These are phyloP conservation scores for Anguilla marmorata DNA, from an alignment of 2,797 vertebrate genomes.

Conservation along the genomic window DNA sequence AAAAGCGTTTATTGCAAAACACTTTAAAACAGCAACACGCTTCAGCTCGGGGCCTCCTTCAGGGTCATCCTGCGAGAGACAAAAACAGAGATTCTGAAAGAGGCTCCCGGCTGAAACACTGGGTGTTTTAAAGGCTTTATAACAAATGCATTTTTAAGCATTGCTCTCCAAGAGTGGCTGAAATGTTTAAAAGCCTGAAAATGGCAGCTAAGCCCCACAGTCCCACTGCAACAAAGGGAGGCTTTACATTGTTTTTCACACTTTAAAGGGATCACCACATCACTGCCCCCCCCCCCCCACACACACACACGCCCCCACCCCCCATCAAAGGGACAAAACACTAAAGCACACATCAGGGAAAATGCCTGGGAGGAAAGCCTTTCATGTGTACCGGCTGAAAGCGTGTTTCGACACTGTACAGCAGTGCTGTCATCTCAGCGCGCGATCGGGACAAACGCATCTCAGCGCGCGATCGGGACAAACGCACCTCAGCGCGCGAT, in stretches of 20 bases:
- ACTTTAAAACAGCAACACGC: too few relatives aligned
- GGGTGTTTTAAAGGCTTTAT: too few relatives aligned
- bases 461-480: too few relatives aligned
- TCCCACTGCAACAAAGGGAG: conserved; percentile 40
- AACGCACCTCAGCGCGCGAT: too few relatives aligned
- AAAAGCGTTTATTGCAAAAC: too few relatives aligned
- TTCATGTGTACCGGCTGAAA: neutral
- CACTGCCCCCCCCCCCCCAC: conserved; percentile 17
- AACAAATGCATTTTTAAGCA: too few relatives aligned
- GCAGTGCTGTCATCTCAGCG: neutral
- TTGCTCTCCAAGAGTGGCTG: too few relatives aligned
- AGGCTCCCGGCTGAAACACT: too few relatives aligned
- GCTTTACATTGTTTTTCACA: conserved; percentile 4
- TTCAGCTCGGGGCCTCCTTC: too few relatives aligned
- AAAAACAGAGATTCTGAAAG: too few relatives aligned
- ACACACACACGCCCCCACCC: neutral
- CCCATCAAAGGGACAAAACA: neutral
- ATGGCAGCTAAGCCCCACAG: conserved; percentile 30
- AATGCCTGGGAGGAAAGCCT: neutral
- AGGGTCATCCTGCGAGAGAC: too few relatives aligned
- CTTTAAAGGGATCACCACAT: conserved; percentile 39
- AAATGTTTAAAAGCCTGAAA: conserved; percentile 16
- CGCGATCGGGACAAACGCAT: conserved; percentile 30
- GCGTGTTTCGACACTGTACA: neutral
- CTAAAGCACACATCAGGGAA: neutral